Percentiles rank a stretch among this genome's conserved stretches.
phyloP scores from a whole-genome alignment of 2,888 invertebrate species.

The Noctua comes region DNA sequence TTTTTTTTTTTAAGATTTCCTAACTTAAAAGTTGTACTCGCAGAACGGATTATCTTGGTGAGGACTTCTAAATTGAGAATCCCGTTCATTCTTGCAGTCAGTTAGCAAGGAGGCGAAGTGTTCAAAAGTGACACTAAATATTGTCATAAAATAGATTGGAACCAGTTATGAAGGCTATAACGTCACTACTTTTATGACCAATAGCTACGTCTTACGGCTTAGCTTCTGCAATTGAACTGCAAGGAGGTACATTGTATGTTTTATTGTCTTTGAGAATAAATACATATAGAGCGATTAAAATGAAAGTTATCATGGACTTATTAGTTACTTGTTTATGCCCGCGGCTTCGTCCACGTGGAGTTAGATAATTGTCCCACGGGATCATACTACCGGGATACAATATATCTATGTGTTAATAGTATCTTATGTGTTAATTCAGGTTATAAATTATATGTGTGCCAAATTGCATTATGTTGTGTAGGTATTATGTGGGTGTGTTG shows the following conservation, averaged over 20 bases:
- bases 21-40: not conserved
- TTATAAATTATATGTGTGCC: no score
- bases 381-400: no score
- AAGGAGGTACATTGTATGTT: constrained; percentile 45
- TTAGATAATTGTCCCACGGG: no score
- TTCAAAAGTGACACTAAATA: constrained; percentile 25
- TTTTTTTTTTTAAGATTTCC: not conserved
- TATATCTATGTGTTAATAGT: no score
- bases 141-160: constrained; percentile 45
- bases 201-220: constrained; percentile 35
- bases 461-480: no score
- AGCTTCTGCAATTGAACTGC: constrained; percentile 43
- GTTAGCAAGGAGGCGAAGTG: not conserved
- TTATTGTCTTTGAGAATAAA: constrained; percentile 3
- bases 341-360: no score
- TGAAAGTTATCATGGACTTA: not conserved
- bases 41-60: not conserved
- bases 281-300: not conserved
- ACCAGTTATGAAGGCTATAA: constrained; percentile 36
- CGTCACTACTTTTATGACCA: constrained; percentile 45
- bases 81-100: not conserved
- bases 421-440: no score
- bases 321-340: no score
- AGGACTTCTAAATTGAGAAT: not conserved
- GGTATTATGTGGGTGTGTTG: no score